Evolutionary conservation across 2,797 vertebrate species (phyloP), one percentile per base, ranked within the genome.

Genomic region (Sylvia borin): DNA sequence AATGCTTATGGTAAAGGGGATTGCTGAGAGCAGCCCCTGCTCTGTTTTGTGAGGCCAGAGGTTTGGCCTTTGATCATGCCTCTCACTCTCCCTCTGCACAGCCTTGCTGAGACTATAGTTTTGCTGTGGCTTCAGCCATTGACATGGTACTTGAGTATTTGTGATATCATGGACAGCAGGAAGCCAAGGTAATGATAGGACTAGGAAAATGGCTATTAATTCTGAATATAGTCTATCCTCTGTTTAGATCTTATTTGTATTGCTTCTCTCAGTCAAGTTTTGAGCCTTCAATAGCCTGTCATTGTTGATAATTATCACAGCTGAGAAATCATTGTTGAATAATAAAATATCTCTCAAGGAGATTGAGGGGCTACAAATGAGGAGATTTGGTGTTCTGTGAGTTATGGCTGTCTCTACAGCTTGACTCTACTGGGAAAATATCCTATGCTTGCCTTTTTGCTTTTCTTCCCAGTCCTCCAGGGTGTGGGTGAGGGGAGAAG

Each of bases 291-390:
- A 73, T 86, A 86, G 67, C 43, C 81, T 68, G 42, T 76, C 67
- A 79, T 89, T 93, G 73, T 66, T 82, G 87, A 82, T 82, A 96
- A 94, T 94, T 91, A 95, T 76, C 89, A 85, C 77, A 91, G 89
- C 2, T 85, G 87, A 89, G 81, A 68, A 91, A 73, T 67, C 71
- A 43, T 32, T 78, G 57, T 61, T 74, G 72, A 51, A 48, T 88
- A 92, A 85, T 55, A 38, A 40, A 62, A 45, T 76, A 40, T 31
- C 67, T 87, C 78, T 78, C 65, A 79, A 79, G 71, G 71, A 89
- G 71, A 34, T 1, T 19, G 70, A 86, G 88, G 54, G 76, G 50
- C 31, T 80, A 27, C 16, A 64, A 84, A 68, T 10, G 19, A 88
- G 24, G 34, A 86, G 80, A 57, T 81, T 2, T 42, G 31, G 14